Percentiles rank a stretch among this genome's conserved stretches.
phyloP scores from a whole-genome alignment of 2,888 invertebrate species.

The Syrista parreyssii region DNA sequence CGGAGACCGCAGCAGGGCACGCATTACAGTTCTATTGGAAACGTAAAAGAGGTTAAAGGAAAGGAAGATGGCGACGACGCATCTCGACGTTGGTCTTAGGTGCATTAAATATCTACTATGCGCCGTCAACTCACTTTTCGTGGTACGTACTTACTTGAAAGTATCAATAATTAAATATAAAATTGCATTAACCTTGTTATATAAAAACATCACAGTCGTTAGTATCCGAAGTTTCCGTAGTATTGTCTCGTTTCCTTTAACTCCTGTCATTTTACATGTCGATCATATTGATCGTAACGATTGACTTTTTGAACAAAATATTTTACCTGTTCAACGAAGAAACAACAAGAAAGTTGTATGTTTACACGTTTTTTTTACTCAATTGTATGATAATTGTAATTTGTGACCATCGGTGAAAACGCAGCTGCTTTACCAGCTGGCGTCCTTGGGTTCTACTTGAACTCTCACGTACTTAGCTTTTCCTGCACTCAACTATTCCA shows the following conservation, averaged over 20 bases:
- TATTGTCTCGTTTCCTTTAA: neutral
- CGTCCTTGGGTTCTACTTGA: neutral
- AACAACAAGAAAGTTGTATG: neutral
- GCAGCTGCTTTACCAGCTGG: neutral
- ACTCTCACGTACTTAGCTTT: neutral
- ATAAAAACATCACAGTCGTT: neutral
- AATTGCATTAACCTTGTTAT: neutral
- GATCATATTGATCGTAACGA: neutral
- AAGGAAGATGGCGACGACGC: conserved; percentile 59
- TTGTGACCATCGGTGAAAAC: neutral
- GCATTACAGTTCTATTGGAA: neutral
- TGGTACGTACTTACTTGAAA: conserved; percentile 66
- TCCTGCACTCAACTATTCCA: neutral
- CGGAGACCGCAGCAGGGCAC: neutral
- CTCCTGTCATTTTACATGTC: neutral
- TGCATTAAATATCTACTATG: conserved; percentile 77
- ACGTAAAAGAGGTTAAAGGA: neutral
- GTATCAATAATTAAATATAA: neutral
- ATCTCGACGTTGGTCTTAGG: conserved; percentile 70
- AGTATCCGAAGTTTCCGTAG: neutral
- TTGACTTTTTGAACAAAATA: neutral
- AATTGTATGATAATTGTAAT: neutral
- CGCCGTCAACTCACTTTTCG: conserved; percentile 75
- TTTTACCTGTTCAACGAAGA: neutral
- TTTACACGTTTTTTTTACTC: neutral